Percentiles rank a stretch among this genome's conserved stretches.
These are phyloP conservation scores for Macrobrachium rosenbergii DNA, from an alignment of 1,140 invertebrate species.

Conservation along the genomic window DNA sequence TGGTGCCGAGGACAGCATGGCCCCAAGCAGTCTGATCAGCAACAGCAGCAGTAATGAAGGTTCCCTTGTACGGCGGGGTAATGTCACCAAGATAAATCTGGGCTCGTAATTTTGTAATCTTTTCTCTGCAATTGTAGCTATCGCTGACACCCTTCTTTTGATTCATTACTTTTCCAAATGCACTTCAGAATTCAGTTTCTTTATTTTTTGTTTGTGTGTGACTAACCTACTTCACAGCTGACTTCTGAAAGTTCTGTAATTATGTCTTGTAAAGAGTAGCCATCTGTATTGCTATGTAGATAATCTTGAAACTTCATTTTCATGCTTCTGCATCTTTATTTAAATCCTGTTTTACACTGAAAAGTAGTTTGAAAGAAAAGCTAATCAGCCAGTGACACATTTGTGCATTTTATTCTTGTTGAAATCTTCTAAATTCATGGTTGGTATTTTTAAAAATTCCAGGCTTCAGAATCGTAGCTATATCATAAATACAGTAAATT, in stretches of 20 bases:
- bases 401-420: too few relatives aligned
- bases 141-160: background rate
- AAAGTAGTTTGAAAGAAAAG: too few relatives aligned
- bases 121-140: background rate
- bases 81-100: conserved; percentile 49
- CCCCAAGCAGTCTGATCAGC: conserved; percentile 38
- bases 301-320: background rate
- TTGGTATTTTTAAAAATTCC: too few relatives aligned
- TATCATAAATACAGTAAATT: too few relatives aligned
- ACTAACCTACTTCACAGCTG: conserved; percentile 5
- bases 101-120: conserved; percentile 13
- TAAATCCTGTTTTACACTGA: background rate
- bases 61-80: conserved; percentile 48
- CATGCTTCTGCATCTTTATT: conserved; percentile 2
- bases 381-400: too few relatives aligned
- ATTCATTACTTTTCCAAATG: background rate
- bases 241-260: conserved; percentile 14
- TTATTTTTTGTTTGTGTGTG: conserved; percentile 4
- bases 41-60: conserved; percentile 33
- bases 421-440: too few relatives aligned
- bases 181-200: conserved; percentile 1
- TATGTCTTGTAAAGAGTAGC: conserved; percentile 5
- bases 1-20: background rate
- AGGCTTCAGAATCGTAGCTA: too few relatives aligned
- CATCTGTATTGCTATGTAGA: background rate